Conservation (phyloP, 2,888 invertebrate species). For the Auanema sp. region DNA sequence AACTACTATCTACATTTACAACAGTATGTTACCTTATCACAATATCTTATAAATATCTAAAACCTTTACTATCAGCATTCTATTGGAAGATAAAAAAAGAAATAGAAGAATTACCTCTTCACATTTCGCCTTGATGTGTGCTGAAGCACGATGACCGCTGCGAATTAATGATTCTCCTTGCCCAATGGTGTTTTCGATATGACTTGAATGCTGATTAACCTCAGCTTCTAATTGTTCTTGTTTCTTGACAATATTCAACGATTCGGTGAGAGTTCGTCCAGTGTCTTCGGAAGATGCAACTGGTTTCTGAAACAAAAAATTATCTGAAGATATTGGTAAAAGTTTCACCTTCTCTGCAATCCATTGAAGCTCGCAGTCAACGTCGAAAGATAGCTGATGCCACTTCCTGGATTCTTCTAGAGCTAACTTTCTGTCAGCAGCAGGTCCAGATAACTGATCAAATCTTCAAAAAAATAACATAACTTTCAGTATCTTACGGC, state of each 20-base stretch:
- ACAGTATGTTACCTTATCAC: too few species aligned
- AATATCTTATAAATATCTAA: background rate
- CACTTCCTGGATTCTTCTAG: constrained; percentile 85
- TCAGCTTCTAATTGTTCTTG: constrained; percentile 86
- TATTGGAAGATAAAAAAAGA: background rate
- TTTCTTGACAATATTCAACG: constrained; percentile 87
- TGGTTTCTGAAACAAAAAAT: too few species aligned
- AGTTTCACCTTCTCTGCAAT: constrained; percentile 77
- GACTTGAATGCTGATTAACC: constrained; percentile 81
- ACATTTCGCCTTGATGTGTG: constrained; percentile 79
- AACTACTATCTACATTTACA: background rate
- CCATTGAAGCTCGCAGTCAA: constrained; percentile 91
- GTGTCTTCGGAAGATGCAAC: constrained; percentile 75
- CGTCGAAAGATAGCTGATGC: constrained; percentile 90
- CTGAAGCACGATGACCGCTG: constrained; percentile 79
- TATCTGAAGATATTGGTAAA: background rate
- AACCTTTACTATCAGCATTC: constrained; percentile 1
- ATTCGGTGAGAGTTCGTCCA: constrained; percentile 86
- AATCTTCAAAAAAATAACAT: constrained; percentile 69
- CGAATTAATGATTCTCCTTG: constrained; percentile 78
- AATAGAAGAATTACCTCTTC: constrained; percentile 68
- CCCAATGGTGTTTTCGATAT: constrained; percentile 81
- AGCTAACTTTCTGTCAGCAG: constrained; percentile 75
- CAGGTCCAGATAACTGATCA: constrained; percentile 76
- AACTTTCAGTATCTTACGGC: background rate